Evolutionary conservation across 2,888 invertebrate species (phyloP).

Genomic region (Heliconius erato): DNA sequence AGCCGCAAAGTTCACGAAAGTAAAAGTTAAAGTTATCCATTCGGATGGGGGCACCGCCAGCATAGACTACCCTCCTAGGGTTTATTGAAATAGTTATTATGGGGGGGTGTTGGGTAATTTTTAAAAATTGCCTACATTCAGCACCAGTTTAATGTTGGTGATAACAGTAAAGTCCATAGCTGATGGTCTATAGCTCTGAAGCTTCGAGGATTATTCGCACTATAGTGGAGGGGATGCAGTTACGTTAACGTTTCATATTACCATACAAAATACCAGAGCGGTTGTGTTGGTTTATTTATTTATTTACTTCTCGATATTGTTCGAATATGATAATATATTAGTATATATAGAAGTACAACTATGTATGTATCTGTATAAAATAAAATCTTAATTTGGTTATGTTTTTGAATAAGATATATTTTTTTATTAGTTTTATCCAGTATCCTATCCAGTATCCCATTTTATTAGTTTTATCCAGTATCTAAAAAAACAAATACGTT

Average conservation of each 20-base stretch:
- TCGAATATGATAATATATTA: neutral
- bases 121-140: conserved; percentile 81
- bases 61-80: conserved; percentile 64
- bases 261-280: conserved; percentile 62
- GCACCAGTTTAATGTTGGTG: conserved; percentile 78
- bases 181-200: conserved; percentile 71
- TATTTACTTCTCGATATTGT: neutral
- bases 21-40: conserved; percentile 81
- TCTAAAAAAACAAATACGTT: too few species aligned
- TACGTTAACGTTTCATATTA: conserved; percentile 75
- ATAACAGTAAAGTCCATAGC: conserved; percentile 84
- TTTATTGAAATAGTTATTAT: conserved; percentile 83
- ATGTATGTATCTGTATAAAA: neutral
- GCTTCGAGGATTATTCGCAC: conserved; percentile 75
- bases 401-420: too few species aligned
- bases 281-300: conserved; percentile 34
- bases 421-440: too few species aligned
- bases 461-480: too few species aligned
- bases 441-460: too few species aligned
- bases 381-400: neutral
- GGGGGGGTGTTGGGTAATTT: conserved; percentile 68
- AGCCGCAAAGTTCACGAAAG: conserved; percentile 75
- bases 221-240: conserved; percentile 75
- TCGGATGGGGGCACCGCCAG: conserved; percentile 68
- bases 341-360: neutral